Evolutionary conservation across 1,140 invertebrate species (phyloP).

Genomic region (Drosophila nigrodunni): DNA sequence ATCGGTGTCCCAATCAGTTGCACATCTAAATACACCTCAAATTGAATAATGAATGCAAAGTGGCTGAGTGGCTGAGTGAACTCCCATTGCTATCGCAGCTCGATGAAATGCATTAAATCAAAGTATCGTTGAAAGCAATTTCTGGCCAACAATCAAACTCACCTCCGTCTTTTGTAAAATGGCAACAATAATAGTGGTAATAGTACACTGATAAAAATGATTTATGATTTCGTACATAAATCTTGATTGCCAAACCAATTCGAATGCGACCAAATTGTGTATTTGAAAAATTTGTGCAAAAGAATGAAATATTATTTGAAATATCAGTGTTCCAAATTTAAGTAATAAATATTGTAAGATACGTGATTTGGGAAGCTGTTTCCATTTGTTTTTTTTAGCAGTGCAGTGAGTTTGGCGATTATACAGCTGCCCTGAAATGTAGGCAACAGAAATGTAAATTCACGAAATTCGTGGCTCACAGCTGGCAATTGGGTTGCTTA

Average conservation of each 20-base stretch:
- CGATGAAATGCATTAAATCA: slow-evolving; percentile 83
- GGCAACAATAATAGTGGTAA: slow-evolving; percentile 10
- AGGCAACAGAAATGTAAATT: slow-evolving; percentile 73
- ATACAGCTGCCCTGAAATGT: slow-evolving; percentile 57
- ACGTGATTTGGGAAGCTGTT: too few species aligned
- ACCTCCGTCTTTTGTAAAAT: too few species aligned
- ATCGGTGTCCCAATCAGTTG: slow-evolving; percentile 61
- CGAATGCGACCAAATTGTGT: too few species aligned
- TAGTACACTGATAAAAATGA: too few species aligned
- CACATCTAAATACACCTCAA: slow-evolving; percentile 77
- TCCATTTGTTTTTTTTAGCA: too few species aligned
- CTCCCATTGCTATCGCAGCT: slow-evolving; percentile 62
- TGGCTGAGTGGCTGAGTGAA: slow-evolving; percentile 55
- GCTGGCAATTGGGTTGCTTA: slow-evolving; percentile 35
- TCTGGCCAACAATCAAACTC: slow-evolving; percentile 35
- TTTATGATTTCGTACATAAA: too few species aligned
- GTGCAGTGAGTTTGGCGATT: slow-evolving; percentile 6
- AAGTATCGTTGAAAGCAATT: slow-evolving; percentile 76
- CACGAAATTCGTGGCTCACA: slow-evolving; percentile 4
- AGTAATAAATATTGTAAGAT: too few species aligned
- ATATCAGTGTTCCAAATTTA: too few species aligned
- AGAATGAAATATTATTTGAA: too few species aligned
- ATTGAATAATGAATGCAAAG: slow-evolving; percentile 81
- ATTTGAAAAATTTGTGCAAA: too few species aligned
- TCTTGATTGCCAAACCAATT: too few species aligned